phyloP scores from a whole-genome alignment of 2,888 invertebrate genomes.

The Hyles lineata region DNA sequence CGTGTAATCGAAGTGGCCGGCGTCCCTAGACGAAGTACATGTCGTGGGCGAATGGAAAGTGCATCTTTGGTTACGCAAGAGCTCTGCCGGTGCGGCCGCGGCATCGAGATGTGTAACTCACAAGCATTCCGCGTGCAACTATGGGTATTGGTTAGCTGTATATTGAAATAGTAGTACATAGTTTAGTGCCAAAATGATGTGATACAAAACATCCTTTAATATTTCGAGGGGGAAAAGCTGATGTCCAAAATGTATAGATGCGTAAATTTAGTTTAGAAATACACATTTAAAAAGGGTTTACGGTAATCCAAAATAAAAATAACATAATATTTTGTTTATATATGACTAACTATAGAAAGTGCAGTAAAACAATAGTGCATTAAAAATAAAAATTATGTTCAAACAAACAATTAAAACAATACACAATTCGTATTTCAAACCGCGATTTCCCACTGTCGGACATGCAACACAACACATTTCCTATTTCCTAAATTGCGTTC shows the following conservation, averaged over 20 bases:
- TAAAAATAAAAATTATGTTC: not conserved
- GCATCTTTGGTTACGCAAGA: constrained; percentile 69
- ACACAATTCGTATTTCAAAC: not conserved
- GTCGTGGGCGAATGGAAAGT: constrained; percentile 69
- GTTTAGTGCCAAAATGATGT: not conserved
- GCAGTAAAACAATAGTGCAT: not conserved
- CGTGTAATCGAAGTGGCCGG: not conserved
- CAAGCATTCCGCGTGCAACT: constrained; percentile 21
- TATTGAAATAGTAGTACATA: not conserved
- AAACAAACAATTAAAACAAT: not conserved
- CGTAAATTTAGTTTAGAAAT: not conserved
- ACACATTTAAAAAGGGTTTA: not conserved
- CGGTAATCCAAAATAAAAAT: not conserved
- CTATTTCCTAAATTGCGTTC: constrained; percentile 9
- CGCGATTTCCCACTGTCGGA: constrained; percentile 10
- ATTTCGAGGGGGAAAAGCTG: too few species aligned
- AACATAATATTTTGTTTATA: too few species aligned
- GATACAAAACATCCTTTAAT: not conserved
- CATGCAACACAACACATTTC: constrained; percentile 2
- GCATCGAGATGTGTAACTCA: constrained; percentile 32
- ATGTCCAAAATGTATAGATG: too few species aligned
- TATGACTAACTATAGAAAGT: too few species aligned
- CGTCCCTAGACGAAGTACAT: not conserved
- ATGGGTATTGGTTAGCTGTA: not conserved
- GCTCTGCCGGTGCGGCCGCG: constrained; percentile 50